These are phyloP conservation scores for Acromyrmex charruanus DNA, from an alignment of 1,140 invertebrate genomes.

Conservation along the genomic window DNA sequence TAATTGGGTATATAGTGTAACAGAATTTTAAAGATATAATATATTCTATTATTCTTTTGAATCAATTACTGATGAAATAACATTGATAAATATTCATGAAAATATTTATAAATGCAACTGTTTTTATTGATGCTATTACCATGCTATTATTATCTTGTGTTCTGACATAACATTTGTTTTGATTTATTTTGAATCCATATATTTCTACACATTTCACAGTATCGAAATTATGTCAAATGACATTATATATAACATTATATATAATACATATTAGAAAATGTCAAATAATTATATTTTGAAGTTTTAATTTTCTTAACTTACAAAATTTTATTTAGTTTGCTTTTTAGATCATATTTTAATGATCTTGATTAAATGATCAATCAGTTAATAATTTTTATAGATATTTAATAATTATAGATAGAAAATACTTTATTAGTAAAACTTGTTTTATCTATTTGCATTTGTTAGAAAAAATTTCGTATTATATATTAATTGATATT, in stretches of 20 bases:
- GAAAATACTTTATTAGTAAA: neutral
- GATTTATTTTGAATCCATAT: neutral
- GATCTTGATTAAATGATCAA: neutral
- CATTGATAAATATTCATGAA: neutral
- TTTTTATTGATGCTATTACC: neutral
- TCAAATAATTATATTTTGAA: neutral
- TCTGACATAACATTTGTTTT: neutral
- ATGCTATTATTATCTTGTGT: neutral
- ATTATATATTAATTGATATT: slow-evolving; percentile 7
- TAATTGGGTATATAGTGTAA: neutral
- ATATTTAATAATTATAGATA: neutral
- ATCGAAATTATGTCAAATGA: neutral
- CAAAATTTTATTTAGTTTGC: neutral
- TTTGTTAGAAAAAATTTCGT: neutral
- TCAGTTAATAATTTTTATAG: slow-evolving; percentile 6
- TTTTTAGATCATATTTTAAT: neutral
- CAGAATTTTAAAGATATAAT: neutral
- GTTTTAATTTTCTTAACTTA: neutral
- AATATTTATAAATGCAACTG: neutral
- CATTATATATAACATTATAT: neutral
- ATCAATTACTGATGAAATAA: slow-evolving; percentile 3
- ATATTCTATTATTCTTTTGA: neutral
- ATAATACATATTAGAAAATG: neutral
- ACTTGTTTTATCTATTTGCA: neutral
- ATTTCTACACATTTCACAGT: neutral